These are phyloP conservation scores for Pseudoatta argentina DNA, from an alignment of 1,140 invertebrate genomes.

Conservation along the genomic window DNA sequence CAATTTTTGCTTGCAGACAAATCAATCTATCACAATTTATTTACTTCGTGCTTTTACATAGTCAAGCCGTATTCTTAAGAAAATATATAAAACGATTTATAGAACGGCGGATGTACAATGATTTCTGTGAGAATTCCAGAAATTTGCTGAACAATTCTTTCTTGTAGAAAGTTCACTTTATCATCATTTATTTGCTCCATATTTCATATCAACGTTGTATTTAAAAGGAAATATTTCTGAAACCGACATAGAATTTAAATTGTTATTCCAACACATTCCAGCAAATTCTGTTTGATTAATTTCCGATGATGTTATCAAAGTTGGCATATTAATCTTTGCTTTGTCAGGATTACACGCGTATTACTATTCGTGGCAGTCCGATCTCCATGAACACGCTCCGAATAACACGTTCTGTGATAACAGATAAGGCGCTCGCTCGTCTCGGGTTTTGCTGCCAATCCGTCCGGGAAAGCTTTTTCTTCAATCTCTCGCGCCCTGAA, in stretches of 20 bases:
- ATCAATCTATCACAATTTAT: slow-evolving; percentile 47
- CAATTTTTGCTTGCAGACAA: background rate
- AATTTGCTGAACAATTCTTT: background rate
- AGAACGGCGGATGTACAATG: background rate
- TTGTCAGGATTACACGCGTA: slow-evolving; percentile 36
- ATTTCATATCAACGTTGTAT: background rate
- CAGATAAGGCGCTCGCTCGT: slow-evolving; percentile 52
- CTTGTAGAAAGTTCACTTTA: background rate
- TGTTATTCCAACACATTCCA: background rate
- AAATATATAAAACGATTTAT: slow-evolving; percentile 35
- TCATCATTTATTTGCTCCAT: slow-evolving; percentile 2
- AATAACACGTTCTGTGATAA: slow-evolving; percentile 24
- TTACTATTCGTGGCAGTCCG: slow-evolving; percentile 43
- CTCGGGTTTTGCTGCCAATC: slow-evolving; percentile 52
- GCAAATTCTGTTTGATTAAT: slow-evolving; percentile 21
- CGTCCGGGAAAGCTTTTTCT: slow-evolving; percentile 35
- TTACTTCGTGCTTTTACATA: background rate
- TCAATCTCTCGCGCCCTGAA: slow-evolving; percentile 47
- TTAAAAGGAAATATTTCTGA: background rate
- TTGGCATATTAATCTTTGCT: slow-evolving; percentile 46
- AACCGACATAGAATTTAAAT: background rate
- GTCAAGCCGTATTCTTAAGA: background rate
- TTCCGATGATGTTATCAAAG: slow-evolving; percentile 25
- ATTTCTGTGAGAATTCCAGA: background rate
- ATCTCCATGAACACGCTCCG: slow-evolving; percentile 40